Conservation (phyloP, 2,888 invertebrate species). For the Diadromus collaris region DNA sequence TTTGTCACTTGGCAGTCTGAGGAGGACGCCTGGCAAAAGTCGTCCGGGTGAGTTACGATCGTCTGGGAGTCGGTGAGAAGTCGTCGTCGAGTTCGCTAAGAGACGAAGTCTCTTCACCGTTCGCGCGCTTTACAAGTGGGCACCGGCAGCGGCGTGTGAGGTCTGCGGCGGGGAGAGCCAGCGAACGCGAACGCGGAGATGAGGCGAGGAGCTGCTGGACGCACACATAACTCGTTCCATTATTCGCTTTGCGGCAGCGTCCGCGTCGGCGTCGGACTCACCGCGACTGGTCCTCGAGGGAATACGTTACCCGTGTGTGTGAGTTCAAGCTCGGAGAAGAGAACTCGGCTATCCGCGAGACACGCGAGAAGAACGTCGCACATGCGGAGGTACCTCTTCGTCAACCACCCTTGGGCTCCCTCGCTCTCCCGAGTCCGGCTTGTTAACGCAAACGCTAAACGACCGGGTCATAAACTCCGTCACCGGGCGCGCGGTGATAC, state of each 20-base stretch:
- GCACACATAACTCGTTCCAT: slow-evolving; percentile 63
- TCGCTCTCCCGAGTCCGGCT: slow-evolving; percentile 55
- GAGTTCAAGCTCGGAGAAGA: slow-evolving; percentile 4
- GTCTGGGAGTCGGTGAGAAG: slow-evolving; percentile 61
- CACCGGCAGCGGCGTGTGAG: slow-evolving; percentile 65
- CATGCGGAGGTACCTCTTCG: slow-evolving; percentile 11
- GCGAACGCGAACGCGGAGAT: slow-evolving; percentile 42
- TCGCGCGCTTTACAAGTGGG: slow-evolving; percentile 33
- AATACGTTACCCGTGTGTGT: slow-evolving; percentile 31
- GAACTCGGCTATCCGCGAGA: slow-evolving; percentile 9
- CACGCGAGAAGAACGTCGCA: slow-evolving; percentile 28
- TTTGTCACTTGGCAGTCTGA: background rate
- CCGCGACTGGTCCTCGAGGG: slow-evolving; percentile 21
- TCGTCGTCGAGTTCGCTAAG: slow-evolving; percentile 42
- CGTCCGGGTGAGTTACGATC: slow-evolving; percentile 70
- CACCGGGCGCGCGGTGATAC: slow-evolving; percentile 46
- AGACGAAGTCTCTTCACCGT: slow-evolving; percentile 37
- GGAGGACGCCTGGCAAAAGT: slow-evolving; percentile 24
- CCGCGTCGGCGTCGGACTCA: slow-evolving; percentile 44
- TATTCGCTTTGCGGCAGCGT: slow-evolving; percentile 63
- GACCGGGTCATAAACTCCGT: slow-evolving; percentile 60
- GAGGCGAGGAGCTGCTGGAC: slow-evolving; percentile 34
- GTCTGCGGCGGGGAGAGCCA: slow-evolving; percentile 54
- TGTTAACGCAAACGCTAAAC: slow-evolving; percentile 69
- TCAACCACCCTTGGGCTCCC: slow-evolving; percentile 33